A percentile compares a stretch with the other conserved stretches of the same genome.
phyloP scores from a whole-genome alignment of 2,797 vertebrate species.

The Mormyrops attenuatus region DNA sequence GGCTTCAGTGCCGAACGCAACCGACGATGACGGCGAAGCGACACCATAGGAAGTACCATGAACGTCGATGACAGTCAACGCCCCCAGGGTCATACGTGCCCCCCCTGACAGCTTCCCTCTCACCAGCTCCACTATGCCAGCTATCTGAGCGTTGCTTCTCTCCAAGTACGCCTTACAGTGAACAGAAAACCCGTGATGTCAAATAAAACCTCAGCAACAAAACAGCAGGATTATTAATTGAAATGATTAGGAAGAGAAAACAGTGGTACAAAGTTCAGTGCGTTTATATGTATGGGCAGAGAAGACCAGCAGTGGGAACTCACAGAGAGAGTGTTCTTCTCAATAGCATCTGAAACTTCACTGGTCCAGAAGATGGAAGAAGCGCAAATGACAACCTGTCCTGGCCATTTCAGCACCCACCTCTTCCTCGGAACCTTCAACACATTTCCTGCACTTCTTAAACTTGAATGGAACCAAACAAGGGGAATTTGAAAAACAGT shows the following conservation, averaged over 20 bases:
- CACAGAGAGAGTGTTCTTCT: constrained; percentile 65
- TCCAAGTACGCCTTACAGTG: constrained; percentile 68
- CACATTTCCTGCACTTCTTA: not conserved
- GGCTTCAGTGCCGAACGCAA: not conserved
- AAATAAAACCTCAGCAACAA: constrained; percentile 10
- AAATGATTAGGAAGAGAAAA: not conserved
- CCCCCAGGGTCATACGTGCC: constrained; percentile 81
- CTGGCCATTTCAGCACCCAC: constrained; percentile 90
- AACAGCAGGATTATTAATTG: not conserved
- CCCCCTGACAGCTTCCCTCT: constrained; percentile 79
- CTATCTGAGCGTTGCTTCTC: constrained; percentile 79
- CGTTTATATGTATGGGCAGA: constrained; percentile 2
- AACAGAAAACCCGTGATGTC: not conserved
- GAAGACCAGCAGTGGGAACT: constrained; percentile 25
- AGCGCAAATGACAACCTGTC: constrained; percentile 88
- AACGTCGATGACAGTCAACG: constrained; percentile 86
- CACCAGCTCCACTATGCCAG: constrained; percentile 81
- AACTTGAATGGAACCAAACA: not conserved
- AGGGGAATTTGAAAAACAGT: not conserved
- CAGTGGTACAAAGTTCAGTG: not conserved
- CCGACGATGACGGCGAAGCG: constrained; percentile 1
- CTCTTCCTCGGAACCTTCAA: constrained; percentile 72
- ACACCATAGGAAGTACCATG: constrained; percentile 65
- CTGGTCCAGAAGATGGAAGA: constrained; percentile 88
- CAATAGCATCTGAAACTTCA: constrained; percentile 79